A percentile compares a stretch with the other conserved stretches of the same genome.
Evolutionary conservation across 2,888 invertebrate species (phyloP).

Genomic region (Lapara coniferarum): DNA sequence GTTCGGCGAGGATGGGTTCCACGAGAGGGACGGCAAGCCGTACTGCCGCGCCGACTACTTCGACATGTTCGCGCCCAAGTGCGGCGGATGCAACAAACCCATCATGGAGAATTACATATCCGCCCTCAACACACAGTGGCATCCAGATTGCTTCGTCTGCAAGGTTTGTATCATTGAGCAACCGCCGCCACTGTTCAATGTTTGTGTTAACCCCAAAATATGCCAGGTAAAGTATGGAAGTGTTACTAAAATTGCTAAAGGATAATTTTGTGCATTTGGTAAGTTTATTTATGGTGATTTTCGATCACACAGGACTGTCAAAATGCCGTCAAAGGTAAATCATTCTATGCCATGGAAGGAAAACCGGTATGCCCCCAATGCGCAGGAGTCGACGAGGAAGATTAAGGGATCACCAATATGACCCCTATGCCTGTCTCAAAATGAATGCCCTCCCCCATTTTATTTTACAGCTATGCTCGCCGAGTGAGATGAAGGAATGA

Average conservation of each 20-base stretch:
- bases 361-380: conserved; percentile 97
- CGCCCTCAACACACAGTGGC: conserved; percentile 98
- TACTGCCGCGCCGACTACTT: conserved; percentile 98
- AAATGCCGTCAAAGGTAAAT: conserved; percentile 95
- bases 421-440: conserved; percentile 53
- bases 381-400: conserved; percentile 95
- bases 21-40: conserved; percentile 97
- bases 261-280: conserved; percentile 44
- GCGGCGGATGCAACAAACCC: conserved; percentile 97
- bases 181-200: not conserved
- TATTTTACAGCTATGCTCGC: conserved; percentile 80
- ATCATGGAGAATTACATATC: conserved; percentile 99
- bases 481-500: conserved; percentile 53
- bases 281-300: conserved; percentile 42
- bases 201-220: conserved; percentile 34
- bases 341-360: conserved; percentile 98
- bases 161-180: conserved; percentile 88
- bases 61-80: conserved; percentile 98
- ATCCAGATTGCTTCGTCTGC: conserved; percentile 99
- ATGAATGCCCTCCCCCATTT: conserved; percentile 75
- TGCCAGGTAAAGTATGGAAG: conserved; percentile 69
- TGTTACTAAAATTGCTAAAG: conserved; percentile 41
- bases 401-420: conserved; percentile 70
- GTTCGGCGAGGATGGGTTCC: conserved; percentile 99
- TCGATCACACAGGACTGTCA: conserved; percentile 93